Base-by-base conservation (phyloP, 2,797 vertebrate species). In the Linurgus olivaceus region DNA sequence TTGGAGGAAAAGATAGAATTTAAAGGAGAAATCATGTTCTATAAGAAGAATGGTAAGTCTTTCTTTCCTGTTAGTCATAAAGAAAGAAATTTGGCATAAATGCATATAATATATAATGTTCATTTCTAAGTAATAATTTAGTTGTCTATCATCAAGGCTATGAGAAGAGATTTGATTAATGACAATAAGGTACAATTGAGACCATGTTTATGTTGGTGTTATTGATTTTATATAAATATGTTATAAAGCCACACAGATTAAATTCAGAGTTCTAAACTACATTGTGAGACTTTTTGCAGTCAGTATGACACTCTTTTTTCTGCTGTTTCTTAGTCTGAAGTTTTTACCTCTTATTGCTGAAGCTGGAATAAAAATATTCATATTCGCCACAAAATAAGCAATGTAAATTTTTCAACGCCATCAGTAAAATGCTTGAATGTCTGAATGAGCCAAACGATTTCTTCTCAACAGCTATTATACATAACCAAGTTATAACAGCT, bases 21-120 rank as follows among this genome's bases (percentile, higher is more conserved):
- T 96, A 99, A 99, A 96, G 99, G 99, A 93, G 99, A 99, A 97
- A 99, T 99, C 95, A 99, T 99, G 98, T 99, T 99, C 98, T 99
- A 99, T 96, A 99, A 98, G 97, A 99, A 99, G 96, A 99, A 98
- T 5, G 99, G 99, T 99, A 94, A 98, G 98, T 92, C 74, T 84
- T 90, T 79, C 28, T 93, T 93, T 94, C 50, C 28, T 72, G 1
- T 59, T 83, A 54, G 12, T 55, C 19, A 33, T 15, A 54, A 63
- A 52, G 21, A 76, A 76, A 57, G 28, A 92, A 83, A 91, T 7
- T 24, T 24, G 18, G 5, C 8, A 37, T 89, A 73, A 89, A 84
- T 76, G 19, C 24, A 19, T 17, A 5, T 35, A 59, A 38, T 73
- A 51, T 10, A 7, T 37, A 48, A 42, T 26, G 40, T 51, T n/a